phyloP scores from a whole-genome alignment of 1,140 invertebrate species.

The Pollicipes pollicipes region DNA sequence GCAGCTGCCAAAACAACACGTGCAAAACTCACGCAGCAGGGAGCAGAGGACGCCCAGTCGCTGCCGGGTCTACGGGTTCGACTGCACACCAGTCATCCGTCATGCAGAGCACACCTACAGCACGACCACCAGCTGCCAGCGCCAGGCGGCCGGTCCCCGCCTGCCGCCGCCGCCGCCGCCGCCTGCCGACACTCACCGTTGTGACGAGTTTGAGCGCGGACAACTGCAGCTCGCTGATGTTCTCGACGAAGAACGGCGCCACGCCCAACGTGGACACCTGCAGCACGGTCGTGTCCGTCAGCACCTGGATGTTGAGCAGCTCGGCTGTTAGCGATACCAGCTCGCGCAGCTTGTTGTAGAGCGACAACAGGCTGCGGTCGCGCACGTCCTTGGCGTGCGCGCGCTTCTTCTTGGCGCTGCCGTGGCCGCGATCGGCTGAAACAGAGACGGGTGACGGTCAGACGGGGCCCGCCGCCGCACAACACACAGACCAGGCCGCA shows the following conservation, averaged over 20 bases:
- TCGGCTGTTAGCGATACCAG: slow-evolving; percentile 74
- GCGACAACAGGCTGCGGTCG: slow-evolving; percentile 53
- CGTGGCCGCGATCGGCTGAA: slow-evolving; percentile 26
- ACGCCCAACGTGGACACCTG: slow-evolving; percentile 83
- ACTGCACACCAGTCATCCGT: no score
- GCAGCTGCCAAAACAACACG: no score
- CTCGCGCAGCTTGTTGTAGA: slow-evolving; percentile 88
- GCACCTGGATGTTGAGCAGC: slow-evolving; percentile 69
- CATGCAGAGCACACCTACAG: no score
- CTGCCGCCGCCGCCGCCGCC: no score
- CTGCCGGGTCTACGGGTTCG: no score
- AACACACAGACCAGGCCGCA: no score
- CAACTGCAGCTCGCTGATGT: slow-evolving; percentile 88
- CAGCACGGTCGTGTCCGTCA: slow-evolving; percentile 77
- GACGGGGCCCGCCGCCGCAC: no score
- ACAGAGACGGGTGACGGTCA: no score
- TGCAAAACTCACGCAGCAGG: no score
- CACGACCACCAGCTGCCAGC: no score
- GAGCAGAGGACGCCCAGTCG: no score
- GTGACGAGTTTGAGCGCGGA: slow-evolving; percentile 89
- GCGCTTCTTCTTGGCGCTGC: slow-evolving; percentile 42
- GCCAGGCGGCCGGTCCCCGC: no score
- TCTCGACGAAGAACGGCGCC: slow-evolving; percentile 96
- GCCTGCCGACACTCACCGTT: slow-evolving; percentile 49
- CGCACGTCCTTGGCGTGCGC: slow-evolving; percentile 43